These are phyloP conservation scores for Clivina fossor DNA, from an alignment of 2,888 invertebrate genomes.

Conservation along the genomic window DNA sequence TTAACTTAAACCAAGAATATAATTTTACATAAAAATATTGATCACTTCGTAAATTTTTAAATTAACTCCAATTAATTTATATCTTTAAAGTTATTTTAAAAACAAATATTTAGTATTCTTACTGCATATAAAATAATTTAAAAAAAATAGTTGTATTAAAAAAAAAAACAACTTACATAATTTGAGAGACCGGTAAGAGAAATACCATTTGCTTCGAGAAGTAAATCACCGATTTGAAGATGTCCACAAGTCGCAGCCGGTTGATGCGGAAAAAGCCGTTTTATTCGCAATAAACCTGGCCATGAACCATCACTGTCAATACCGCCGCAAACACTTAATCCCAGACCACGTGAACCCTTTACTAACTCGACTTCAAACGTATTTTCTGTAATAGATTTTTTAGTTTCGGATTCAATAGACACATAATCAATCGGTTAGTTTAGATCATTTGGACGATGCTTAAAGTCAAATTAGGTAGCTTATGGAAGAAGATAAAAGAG, in stretches of 20 bases:
- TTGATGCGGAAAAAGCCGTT: slow-evolving; percentile 82
- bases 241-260: slow-evolving; percentile 81
- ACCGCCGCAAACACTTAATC: slow-evolving; percentile 84
- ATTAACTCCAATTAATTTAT: no score
- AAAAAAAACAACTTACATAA: slow-evolving; percentile 65
- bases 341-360: slow-evolving; percentile 80
- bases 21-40: no score
- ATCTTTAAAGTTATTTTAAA: no score
- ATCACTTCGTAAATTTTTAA: no score
- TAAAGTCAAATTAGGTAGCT: no score
- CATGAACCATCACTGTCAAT: slow-evolving; percentile 61
- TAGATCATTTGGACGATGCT: no score
- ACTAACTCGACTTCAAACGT: slow-evolving; percentile 76
- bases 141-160: no score
- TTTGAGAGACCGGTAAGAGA: slow-evolving; percentile 80
- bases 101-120: no score
- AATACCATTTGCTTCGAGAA: slow-evolving; percentile 79
- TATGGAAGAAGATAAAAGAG: no score
- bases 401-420: no score
- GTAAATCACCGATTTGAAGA: slow-evolving; percentile 75
- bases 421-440: neutral
- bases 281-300: slow-evolving; percentile 75
- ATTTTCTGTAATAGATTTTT: slow-evolving; percentile 71
- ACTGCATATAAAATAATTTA: no score
- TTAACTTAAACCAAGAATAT: no score